Conservation (phyloP, 1,140 invertebrate genomes). For the Ips nitidus region DNA sequence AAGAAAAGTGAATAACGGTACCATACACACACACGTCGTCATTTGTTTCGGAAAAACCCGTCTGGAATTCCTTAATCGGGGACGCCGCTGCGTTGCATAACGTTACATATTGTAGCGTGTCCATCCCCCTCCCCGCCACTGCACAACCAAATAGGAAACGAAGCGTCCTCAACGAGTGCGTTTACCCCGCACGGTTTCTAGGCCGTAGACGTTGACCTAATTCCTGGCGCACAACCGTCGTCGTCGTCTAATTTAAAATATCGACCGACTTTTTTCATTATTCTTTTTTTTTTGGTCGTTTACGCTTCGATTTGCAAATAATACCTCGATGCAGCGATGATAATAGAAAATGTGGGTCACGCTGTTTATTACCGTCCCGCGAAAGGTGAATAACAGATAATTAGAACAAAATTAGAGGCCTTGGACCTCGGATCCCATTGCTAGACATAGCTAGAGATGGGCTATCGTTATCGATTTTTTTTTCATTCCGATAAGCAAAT, state of each 20-base stretch:
- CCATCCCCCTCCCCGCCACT: neutral
- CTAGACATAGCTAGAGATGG: too few species aligned
- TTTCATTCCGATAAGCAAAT: too few species aligned
- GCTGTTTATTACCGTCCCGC: slow-evolving; percentile 13
- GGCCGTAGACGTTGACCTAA: slow-evolving; percentile 29
- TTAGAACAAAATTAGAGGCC: slow-evolving; percentile 19
- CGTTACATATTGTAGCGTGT: neutral
- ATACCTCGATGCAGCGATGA: neutral
- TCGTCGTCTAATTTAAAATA: slow-evolving; percentile 16
- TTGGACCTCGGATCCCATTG: slow-evolving; percentile 4
- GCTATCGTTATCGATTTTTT: too few species aligned
- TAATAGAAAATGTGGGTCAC: slow-evolving; percentile 15
- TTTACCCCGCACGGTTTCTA: slow-evolving; percentile 27
- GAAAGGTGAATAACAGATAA: slow-evolving; percentile 32
- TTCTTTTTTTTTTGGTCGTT: neutral
- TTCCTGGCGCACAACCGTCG: neutral
- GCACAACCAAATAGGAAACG: neutral
- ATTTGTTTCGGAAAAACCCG: too few species aligned
- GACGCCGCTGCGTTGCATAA: slow-evolving; percentile 10
- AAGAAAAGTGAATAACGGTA: too few species aligned
- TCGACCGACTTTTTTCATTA: slow-evolving; percentile 13
- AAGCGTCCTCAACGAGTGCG: slow-evolving; percentile 24
- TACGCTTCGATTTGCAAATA: slow-evolving; percentile 17
- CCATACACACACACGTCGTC: too few species aligned
- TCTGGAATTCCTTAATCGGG: neutral